Evolutionary conservation across 35 echinoderm and acorn worm species (phyloP).

Genomic region (Lytechinus pictus): DNA sequence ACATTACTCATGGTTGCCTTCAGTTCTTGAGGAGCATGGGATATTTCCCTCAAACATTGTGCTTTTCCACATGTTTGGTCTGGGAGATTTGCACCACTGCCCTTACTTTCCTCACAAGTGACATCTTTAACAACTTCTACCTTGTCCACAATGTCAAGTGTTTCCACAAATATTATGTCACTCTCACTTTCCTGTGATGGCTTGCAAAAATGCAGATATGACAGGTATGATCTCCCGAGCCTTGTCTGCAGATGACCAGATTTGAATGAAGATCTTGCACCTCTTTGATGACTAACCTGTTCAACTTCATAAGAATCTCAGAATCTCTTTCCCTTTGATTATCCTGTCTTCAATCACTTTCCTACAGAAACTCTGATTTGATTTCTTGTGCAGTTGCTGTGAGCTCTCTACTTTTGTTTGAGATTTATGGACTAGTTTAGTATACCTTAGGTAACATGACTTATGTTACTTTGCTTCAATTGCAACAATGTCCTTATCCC

Average conservation of each 20-base stretch:
- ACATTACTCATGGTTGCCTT: not conserved
- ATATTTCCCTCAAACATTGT: not conserved
- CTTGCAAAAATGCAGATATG: not conserved
- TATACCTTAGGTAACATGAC: not conserved
- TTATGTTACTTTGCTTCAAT: not conserved
- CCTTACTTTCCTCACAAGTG: too few relatives aligned
- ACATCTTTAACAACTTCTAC: not conserved
- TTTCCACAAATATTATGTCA: not conserved
- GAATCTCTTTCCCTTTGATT: not conserved
- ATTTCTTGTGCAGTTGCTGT: not conserved
- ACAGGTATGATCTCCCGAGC: not conserved
- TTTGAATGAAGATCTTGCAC: constrained; percentile 15
- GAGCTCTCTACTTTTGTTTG: not conserved
- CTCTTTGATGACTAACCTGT: not conserved
- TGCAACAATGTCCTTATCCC: not conserved
- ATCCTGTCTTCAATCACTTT: not conserved
- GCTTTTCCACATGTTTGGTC: not conserved
- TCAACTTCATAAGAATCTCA: not conserved
- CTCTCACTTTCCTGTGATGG: not conserved
- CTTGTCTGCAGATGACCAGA: not conserved
- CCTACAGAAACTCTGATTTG: not conserved
- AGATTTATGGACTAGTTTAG: not conserved
- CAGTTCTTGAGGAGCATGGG: not conserved
- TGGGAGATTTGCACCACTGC: too few relatives aligned
- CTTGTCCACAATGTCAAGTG: not conserved